Conservation (phyloP, 2,888 invertebrate species). For the Eristalinus aeneus region DNA sequence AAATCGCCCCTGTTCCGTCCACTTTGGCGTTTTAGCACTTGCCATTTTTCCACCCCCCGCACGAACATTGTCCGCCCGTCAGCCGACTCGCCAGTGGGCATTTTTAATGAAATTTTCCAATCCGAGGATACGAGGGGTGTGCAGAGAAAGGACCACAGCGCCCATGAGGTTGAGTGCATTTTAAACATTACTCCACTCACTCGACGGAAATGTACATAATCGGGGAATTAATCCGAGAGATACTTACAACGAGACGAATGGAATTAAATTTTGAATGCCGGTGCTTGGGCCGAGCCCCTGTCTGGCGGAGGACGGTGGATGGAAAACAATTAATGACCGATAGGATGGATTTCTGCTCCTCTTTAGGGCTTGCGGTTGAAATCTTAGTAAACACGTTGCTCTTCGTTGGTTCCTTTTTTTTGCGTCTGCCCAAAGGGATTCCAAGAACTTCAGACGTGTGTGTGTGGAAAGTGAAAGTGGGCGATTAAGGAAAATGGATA, state of each 20-base stretch:
- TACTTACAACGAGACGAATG: conserved; percentile 19
- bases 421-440: not conserved
- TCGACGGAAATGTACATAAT: conserved; percentile 1
- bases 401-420: not conserved
- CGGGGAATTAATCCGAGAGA: conserved; percentile 49
- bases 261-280: conserved; percentile 44
- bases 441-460: not conserved
- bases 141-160: not conserved
- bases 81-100: conserved; percentile 9
- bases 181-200: conserved; percentile 31
- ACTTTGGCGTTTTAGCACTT: conserved; percentile 53
- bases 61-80: not conserved
- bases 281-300: conserved; percentile 24
- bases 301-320: not conserved
- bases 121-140: conserved; percentile 32
- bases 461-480: not conserved
- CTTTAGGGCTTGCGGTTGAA: not conserved
- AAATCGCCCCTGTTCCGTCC: conserved; percentile 62
- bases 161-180: conserved; percentile 39
- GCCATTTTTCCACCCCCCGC: conserved; percentile 10
- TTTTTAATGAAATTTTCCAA: conserved; percentile 68
- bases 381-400: not conserved
- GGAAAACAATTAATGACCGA: conserved; percentile 53
- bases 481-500: conserved; percentile 1
- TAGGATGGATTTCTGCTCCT: conserved; percentile 30